Evolutionary conservation across 2,888 invertebrate species (phyloP).

Genomic region (Liposcelis brunnea): DNA sequence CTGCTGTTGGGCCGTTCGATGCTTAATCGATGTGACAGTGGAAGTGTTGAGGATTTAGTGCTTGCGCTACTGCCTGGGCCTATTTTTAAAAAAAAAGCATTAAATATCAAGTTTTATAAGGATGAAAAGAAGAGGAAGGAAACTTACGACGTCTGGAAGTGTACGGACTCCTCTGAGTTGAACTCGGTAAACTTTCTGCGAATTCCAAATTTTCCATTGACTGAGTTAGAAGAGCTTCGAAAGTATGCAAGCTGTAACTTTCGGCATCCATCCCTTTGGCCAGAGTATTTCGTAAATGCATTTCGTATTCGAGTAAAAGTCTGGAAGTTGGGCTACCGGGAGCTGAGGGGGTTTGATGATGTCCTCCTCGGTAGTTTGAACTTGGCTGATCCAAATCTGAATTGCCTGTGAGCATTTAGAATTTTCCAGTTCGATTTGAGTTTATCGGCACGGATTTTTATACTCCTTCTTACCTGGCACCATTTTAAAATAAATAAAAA

Average conservation of each 20-base stretch:
- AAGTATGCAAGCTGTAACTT: constrained; percentile 84
- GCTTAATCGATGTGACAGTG: constrained; percentile 52
- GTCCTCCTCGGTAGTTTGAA: constrained; percentile 8
- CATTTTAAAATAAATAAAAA: too few relatives aligned
- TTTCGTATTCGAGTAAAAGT: constrained; percentile 77
- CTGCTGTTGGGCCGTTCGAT: constrained; percentile 37
- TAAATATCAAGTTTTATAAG: too few relatives aligned
- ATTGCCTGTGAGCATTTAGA: constrained; percentile 33
- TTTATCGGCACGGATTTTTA: background rate
- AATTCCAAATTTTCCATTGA: constrained; percentile 92
- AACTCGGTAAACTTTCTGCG: constrained; percentile 70
- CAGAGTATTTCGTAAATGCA: constrained; percentile 80
- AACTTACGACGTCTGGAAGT: constrained; percentile 70
- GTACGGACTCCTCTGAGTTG: constrained; percentile 72
- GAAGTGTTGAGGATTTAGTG: constrained; percentile 67
- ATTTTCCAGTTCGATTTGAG: too few relatives aligned
- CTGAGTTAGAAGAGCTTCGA: constrained; percentile 79
- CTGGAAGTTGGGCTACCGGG: constrained; percentile 55
- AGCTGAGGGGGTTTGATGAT: constrained; percentile 9
- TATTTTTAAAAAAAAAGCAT: constrained; percentile 19
- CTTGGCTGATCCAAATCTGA: constrained; percentile 66
- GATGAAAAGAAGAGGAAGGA: background rate
- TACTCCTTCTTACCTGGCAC: background rate
- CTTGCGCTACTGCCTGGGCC: constrained; percentile 44
- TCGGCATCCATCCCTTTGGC: constrained; percentile 93